phyloP scores from a whole-genome alignment of 2,113 vertebrate species.

The Engraulis encrasicolus region DNA sequence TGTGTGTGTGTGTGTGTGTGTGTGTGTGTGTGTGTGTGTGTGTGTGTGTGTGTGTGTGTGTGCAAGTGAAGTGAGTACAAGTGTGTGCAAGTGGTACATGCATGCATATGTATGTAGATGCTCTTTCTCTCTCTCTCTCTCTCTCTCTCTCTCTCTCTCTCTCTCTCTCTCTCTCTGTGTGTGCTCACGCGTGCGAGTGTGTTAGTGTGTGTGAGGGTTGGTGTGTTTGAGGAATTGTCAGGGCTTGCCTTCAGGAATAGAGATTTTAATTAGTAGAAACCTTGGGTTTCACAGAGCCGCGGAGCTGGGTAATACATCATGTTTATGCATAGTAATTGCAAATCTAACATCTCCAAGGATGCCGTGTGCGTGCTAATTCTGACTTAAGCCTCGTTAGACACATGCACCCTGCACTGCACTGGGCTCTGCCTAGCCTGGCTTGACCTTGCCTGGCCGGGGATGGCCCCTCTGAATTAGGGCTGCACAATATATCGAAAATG shows the following conservation, averaged over 20 bases:
- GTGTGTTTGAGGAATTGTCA: constrained; percentile 3
- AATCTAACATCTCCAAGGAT: constrained; percentile 47
- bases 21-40: constrained; percentile 31
- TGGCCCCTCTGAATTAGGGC: no score
- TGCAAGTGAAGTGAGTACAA: background rate
- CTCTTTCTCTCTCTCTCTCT: no score
- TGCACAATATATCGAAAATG: no score
- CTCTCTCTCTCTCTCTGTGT: no score
- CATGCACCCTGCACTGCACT: background rate
- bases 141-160: no score
- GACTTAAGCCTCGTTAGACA: constrained; percentile 49
- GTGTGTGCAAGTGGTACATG: background rate
- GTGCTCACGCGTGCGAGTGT: no score
- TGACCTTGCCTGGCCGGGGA: background rate
- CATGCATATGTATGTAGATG: no score
- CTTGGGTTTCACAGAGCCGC: constrained; percentile 31
- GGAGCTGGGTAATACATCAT: constrained; percentile 47
- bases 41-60: background rate
- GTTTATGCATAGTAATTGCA: constrained; percentile 49
- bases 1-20: background rate
- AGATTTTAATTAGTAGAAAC: constrained; percentile 9
- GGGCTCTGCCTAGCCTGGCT: background rate
- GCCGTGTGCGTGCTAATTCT: constrained; percentile 46
- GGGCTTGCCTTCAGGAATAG: constrained; percentile 30
- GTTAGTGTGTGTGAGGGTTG: background rate